Evolutionary conservation across 2,888 invertebrate genomes (phyloP), one percentile per base, ranked within the genome.

Genomic region (Eupithecia tripunctaria): DNA sequence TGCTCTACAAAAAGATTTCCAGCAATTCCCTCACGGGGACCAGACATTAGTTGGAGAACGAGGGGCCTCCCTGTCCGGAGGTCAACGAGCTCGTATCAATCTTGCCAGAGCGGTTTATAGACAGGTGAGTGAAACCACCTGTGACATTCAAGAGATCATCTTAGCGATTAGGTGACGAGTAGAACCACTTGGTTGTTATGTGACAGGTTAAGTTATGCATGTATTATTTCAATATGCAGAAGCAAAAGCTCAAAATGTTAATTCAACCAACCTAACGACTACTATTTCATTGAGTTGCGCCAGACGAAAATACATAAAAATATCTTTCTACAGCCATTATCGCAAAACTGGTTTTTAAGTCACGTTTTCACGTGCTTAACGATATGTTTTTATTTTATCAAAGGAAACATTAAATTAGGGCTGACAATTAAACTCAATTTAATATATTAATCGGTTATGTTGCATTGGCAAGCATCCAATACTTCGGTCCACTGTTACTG

Each of bases 21-120:
- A 96, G 79, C 96, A 96, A 83, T 95, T 97, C 78, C 95, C 96
- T 15, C 95, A 96, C 79, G 96, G 96, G 1, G 97, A 96, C 82
- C 94, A 95, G 88, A 98, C 97, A 0, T 90, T 97, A 64, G 97
- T 98, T 2, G 98, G 98, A n/a, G 97, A 98, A 83, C 92, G 96
- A 80, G 98, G 98, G 18, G 96, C 97, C 21, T 97, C 97, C 38
- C 89, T 98, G 78, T 97, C 97, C 76, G 98, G 98, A 4, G 97
- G 97, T 25, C 98, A 98, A 88, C 96, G 97, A 85, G 97, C 98
- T 10, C 95, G 98, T 63, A 95, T 96, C 64, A 96, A 96, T 84
- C 90, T 96, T 80, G 95, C 96, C 0, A 91, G 97, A 85, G 96
- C 97, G 27, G 95, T 97, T 36, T 97, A 96, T 82, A 93, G 95